These are phyloP conservation scores for Listrodromus nycthemerus DNA, from an alignment of 2,888 invertebrate genomes.

Conservation along the genomic window DNA sequence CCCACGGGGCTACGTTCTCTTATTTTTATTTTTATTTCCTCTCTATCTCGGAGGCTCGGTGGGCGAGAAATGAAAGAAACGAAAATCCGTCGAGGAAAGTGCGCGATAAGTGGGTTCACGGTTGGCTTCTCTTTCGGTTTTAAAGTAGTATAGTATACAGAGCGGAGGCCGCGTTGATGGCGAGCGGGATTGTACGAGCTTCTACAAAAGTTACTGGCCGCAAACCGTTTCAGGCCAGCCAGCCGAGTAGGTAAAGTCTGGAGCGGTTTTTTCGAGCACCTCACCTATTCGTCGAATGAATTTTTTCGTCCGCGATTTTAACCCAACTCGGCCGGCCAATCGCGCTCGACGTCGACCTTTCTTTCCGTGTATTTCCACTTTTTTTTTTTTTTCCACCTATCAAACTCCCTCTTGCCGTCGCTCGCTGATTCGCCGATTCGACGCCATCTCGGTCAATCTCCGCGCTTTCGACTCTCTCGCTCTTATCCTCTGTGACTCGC, in stretches of 20 bases:
- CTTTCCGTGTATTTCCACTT: background rate
- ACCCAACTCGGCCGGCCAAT: slow-evolving; percentile 21
- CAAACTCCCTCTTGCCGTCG: slow-evolving; percentile 13
- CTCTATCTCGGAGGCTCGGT: slow-evolving; percentile 14
- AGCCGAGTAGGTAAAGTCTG: slow-evolving; percentile 62
- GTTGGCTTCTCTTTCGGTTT: slow-evolving; percentile 18
- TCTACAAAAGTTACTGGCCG: slow-evolving; percentile 53
- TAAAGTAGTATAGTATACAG: slow-evolving; percentile 32
- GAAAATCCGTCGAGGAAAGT: slow-evolving; percentile 47
- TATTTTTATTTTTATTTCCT: slow-evolving; percentile 16
- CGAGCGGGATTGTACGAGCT: slow-evolving; percentile 41
- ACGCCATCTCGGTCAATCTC: slow-evolving; percentile 25
- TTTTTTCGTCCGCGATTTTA: slow-evolving; percentile 31
- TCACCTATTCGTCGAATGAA: slow-evolving; percentile 42
- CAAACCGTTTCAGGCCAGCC: slow-evolving; percentile 3
- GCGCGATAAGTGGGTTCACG: slow-evolving; percentile 54
- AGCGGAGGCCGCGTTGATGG: slow-evolving; percentile 10
- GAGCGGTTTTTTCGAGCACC: slow-evolving; percentile 59
- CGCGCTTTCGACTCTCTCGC: slow-evolving; percentile 13
- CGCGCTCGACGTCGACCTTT: background rate
- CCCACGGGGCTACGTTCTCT: background rate
- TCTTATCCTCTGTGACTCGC: background rate
- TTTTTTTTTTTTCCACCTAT: background rate
- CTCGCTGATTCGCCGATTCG: slow-evolving; percentile 23
- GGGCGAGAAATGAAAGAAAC: slow-evolving; percentile 12